These are phyloP conservation scores for Forbesichthys papilliferus DNA, from an alignment of 2,113 vertebrate species.

Conservation along the genomic window DNA sequence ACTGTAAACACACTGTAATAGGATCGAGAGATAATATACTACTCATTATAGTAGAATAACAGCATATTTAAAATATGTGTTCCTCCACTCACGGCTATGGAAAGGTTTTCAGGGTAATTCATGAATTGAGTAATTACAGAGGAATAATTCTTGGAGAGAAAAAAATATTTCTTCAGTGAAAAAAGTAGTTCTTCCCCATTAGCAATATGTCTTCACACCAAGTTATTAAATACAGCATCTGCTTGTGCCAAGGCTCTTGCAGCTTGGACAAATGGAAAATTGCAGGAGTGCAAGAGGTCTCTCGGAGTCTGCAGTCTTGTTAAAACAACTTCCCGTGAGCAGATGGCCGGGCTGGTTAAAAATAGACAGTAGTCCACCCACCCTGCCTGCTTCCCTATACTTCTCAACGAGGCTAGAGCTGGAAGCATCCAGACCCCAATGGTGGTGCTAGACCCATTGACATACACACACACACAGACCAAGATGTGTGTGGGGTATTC, in stretches of 20 bases:
- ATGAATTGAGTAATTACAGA: too few relatives aligned
- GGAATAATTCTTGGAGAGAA: constrained; percentile 10
- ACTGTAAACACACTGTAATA: too few relatives aligned
- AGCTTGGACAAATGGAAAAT: constrained; percentile 29
- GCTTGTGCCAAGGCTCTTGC: constrained; percentile 7
- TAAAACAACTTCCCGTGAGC: constrained; percentile 40
- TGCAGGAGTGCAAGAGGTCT: constrained; percentile 27
- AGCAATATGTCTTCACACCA: not conserved
- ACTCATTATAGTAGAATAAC: too few relatives aligned
- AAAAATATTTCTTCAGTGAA: not conserved
- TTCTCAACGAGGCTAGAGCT: constrained; percentile 4
- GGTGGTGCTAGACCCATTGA: too few relatives aligned
- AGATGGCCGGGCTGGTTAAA: constrained; percentile 56
- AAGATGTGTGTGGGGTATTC: too few relatives aligned
- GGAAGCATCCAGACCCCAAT: not conserved
- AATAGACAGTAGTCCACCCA: constrained; percentile 58
- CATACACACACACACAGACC: too few relatives aligned
- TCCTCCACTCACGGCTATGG: too few relatives aligned
- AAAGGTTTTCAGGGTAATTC: too few relatives aligned
- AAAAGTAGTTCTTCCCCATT: constrained; percentile 4
- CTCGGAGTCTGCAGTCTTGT: constrained; percentile 28
- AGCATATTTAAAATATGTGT: too few relatives aligned
- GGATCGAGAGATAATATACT: too few relatives aligned
- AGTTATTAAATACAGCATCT: constrained; percentile 20
- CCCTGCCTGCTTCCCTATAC: constrained; percentile 41